phyloP scores from a whole-genome alignment of 2,113 vertebrate genomes.

The Sterna hirundo region DNA sequence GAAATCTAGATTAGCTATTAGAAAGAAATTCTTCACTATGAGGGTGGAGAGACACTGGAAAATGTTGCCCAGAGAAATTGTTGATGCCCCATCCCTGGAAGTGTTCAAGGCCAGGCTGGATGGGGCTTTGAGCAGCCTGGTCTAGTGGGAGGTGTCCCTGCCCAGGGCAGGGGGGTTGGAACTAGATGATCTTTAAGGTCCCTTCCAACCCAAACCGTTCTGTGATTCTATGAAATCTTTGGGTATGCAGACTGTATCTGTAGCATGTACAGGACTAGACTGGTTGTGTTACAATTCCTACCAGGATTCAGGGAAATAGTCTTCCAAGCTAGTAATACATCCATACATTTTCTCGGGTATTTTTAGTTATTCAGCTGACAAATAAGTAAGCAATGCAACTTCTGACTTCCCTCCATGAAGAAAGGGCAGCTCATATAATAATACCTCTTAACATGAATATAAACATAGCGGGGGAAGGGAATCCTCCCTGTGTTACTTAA shows the following conservation, averaged over 20 bases:
- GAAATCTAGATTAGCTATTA: too few relatives aligned
- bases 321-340: not conserved
- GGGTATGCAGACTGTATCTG: not conserved
- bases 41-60: too few relatives aligned
- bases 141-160: too few relatives aligned
- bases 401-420: not conserved
- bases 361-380: not conserved
- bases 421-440: not conserved
- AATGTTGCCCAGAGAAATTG: too few relatives aligned
- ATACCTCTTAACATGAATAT: not conserved
- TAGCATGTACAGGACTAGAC: not conserved
- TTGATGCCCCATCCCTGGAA: too few relatives aligned
- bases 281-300: not conserved
- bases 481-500: not conserved
- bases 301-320: not conserved
- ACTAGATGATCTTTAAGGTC: too few relatives aligned
- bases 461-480: not conserved
- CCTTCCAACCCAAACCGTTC: too few relatives aligned
- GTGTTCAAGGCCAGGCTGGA: too few relatives aligned
- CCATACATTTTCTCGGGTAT: not conserved
- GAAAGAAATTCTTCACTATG: too few relatives aligned
- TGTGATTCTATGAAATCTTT: not conserved
- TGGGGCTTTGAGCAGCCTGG: too few relatives aligned
- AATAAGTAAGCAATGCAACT: not conserved
- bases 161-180: too few relatives aligned